Percentiles rank a stretch among this genome's conserved stretches.
Conservation (phyloP, 2,113 vertebrate genomes). For the Trachemys scripta region DNA sequence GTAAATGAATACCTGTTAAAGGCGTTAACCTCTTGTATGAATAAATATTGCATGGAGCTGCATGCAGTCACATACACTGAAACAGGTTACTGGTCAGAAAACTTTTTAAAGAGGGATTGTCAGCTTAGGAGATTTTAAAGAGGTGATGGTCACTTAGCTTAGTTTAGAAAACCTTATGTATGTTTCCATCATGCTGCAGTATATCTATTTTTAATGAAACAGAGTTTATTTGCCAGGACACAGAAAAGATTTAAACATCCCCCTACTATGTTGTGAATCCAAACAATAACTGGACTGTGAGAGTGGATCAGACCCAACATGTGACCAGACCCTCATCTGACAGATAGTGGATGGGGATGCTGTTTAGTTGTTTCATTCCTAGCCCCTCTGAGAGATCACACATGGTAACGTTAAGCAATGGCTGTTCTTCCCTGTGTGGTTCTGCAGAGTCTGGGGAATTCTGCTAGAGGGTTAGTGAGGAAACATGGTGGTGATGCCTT, state of each 20-base stretch:
- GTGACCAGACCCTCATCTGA: neutral
- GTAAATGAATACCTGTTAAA: conserved; percentile 49
- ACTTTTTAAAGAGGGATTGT: neutral
- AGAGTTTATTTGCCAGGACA: neutral
- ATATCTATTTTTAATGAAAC: neutral
- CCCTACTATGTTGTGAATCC: neutral
- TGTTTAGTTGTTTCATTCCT: neutral
- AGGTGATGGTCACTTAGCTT: neutral
- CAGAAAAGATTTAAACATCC: neutral
- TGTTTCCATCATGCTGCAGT: neutral
- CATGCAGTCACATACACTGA: neutral
- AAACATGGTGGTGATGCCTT: neutral
- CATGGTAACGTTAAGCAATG: neutral
- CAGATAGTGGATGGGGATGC: neutral
- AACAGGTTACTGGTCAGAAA: neutral
- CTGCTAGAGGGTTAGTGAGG: conserved; percentile 27
- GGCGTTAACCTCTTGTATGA: neutral
- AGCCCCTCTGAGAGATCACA: conserved; percentile 14
- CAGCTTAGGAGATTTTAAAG: neutral
- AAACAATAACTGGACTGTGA: neutral
- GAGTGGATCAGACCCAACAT: rapidly evolving
- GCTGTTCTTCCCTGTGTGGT: neutral
- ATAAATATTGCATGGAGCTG: neutral
- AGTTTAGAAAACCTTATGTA: neutral
- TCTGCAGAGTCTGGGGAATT: neutral